Evolutionary conservation across 2,888 invertebrate species (phyloP).

Genomic region (Diplazon laetatorius): DNA sequence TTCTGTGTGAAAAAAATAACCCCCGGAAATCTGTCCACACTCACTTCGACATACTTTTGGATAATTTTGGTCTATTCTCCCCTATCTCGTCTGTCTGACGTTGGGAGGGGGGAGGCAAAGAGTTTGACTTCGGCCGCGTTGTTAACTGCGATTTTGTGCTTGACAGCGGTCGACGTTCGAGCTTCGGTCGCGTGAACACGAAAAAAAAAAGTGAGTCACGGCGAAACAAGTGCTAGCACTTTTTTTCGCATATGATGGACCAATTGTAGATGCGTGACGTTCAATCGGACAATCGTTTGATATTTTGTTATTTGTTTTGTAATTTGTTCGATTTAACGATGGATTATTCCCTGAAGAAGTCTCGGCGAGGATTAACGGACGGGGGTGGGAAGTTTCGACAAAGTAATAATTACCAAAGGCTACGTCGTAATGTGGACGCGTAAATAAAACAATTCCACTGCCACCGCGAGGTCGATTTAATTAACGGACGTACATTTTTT

Average conservation of each 20-base stretch:
- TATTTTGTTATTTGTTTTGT: no score
- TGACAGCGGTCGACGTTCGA: constrained; percentile 36
- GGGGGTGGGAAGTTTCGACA: constrained; percentile 2
- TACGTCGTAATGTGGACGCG: constrained; percentile 52
- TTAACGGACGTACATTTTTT: constrained; percentile 64
- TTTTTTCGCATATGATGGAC: background rate
- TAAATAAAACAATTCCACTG: constrained; percentile 73
- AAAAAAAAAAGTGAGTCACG: constrained; percentile 31
- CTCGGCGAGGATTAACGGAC: no score
- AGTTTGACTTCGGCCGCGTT: constrained; percentile 11
- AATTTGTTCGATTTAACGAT: no score
- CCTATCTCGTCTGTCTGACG: constrained; percentile 20
- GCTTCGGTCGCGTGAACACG: constrained; percentile 2
- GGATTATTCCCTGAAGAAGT: no score
- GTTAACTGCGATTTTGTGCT: constrained; percentile 51
- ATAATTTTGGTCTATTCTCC: constrained; percentile 32
- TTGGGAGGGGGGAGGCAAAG: no score
- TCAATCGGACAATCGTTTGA: background rate
- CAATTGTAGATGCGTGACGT: background rate
- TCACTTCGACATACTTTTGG: constrained; percentile 42
- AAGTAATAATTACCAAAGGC: constrained; percentile 68
- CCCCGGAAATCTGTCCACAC: background rate
- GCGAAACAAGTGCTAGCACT: constrained; percentile 52
- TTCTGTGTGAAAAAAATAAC: constrained; percentile 22
- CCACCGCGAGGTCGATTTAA: constrained; percentile 70